phyloP scores from a whole-genome alignment of 1,140 invertebrate species.

The Pogonognathellus flavescens region DNA sequence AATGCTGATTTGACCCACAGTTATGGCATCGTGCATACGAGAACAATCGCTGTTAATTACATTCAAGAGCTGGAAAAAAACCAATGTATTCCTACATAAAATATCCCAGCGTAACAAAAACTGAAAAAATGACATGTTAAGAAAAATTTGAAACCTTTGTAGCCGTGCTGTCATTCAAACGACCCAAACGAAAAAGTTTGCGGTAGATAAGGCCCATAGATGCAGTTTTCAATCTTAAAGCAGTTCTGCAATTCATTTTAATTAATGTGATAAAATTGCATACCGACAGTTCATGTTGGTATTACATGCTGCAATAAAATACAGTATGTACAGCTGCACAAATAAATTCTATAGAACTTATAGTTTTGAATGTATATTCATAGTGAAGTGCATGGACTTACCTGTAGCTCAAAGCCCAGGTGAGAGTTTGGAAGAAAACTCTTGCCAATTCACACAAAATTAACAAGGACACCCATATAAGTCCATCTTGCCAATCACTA shows the following conservation, averaged over 20 bases:
- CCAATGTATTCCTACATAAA: background rate
- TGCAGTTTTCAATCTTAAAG: conserved; percentile 75
- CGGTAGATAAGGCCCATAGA: conserved; percentile 76
- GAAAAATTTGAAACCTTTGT: background rate
- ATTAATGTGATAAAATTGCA: too few relatives aligned
- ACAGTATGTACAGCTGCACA: background rate
- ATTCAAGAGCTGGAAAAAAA: conserved; percentile 75
- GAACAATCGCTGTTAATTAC: conserved; percentile 79
- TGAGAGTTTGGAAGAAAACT: conserved; percentile 74
- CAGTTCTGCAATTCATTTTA: conserved; percentile 74
- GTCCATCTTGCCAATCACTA: conserved; percentile 70
- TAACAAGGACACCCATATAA: conserved; percentile 73
- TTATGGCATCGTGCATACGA: conserved; percentile 77
- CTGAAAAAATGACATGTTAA: too few relatives aligned
- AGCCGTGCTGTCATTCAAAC: background rate
- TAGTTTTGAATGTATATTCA: too few relatives aligned
- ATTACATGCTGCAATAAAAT: too few relatives aligned
- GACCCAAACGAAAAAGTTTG: conserved; percentile 75
- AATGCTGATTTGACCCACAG: conserved; percentile 76
- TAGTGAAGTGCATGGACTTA: too few relatives aligned
- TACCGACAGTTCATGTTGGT: too few relatives aligned
- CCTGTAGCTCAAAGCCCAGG: conserved; percentile 76
- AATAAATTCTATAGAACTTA: too few relatives aligned
- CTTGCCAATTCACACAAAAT: conserved; percentile 74
- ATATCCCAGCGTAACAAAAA: background rate